These are phyloP conservation scores for Genyomyrus donnyi DNA, from an alignment of 2,113 vertebrate genomes.

Conservation along the genomic window DNA sequence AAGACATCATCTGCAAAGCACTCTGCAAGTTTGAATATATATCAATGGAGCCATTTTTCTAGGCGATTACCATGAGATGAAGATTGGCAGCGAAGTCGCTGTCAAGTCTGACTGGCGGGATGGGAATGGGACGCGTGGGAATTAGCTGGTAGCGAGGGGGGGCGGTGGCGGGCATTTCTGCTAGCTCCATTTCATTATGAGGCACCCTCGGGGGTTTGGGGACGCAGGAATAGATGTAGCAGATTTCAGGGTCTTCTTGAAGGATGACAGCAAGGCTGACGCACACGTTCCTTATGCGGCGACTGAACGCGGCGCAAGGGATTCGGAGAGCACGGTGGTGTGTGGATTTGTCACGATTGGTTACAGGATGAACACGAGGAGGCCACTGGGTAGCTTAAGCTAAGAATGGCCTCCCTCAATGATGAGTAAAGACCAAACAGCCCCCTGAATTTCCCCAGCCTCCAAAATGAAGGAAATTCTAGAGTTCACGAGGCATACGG, in stretches of 20 bases:
- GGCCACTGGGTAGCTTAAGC: neutral
- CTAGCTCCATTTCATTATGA: constrained; percentile 36
- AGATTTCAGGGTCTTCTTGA: constrained; percentile 44
- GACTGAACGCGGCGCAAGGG: neutral
- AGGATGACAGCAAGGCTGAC: constrained; percentile 24
- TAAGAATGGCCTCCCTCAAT: neutral
- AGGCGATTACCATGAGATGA: neutral
- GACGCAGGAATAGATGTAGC: constrained; percentile 44
- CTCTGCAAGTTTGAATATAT: neutral
- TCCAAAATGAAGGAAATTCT: neutral
- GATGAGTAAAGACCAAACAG: neutral
- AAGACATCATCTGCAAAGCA: neutral
- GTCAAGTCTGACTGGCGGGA: neutral
- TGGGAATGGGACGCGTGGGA: neutral
- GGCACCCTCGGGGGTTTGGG: constrained; percentile 56
- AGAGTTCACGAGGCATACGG: neutral
- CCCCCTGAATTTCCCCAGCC: neutral
- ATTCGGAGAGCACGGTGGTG: neutral
- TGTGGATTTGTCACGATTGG: neutral
- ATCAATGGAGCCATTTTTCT: neutral
- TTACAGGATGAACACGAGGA: neutral
- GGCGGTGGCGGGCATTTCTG: neutral
- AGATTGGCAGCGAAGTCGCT: neutral
- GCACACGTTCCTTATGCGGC: neutral
- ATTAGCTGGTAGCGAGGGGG: neutral